Evolutionary conservation across 1,140 invertebrate genomes (phyloP).

Genomic region (Zaprionus nigranus): DNA sequence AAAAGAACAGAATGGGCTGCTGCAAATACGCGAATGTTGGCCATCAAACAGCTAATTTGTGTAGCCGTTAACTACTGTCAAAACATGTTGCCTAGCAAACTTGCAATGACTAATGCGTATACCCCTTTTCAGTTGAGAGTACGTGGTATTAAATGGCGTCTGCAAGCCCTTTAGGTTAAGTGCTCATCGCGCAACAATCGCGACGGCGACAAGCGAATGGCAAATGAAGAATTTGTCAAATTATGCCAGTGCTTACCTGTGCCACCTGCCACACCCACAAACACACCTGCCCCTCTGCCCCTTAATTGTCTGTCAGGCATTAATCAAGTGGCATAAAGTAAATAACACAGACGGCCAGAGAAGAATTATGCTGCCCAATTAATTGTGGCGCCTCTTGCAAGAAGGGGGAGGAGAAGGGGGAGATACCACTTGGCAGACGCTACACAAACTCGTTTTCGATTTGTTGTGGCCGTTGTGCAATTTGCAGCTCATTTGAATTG

Average conservation of each 20-base stretch:
- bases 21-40: slow-evolving; percentile 46
- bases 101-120: slow-evolving; percentile 44
- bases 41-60: slow-evolving; percentile 77
- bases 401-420: neutral
- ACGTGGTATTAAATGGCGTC: neutral
- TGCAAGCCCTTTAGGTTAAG: neutral
- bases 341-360: slow-evolving; percentile 19
- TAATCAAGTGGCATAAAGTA: slow-evolving; percentile 56
- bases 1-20: too few species aligned
- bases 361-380: slow-evolving; percentile 67
- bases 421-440: neutral
- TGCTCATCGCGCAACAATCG: slow-evolving; percentile 1
- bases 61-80: slow-evolving; percentile 55
- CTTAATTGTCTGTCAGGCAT: slow-evolving; percentile 63
- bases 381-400: slow-evolving; percentile 42
- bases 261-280: neutral
- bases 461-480: slow-evolving; percentile 48
- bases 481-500: slow-evolving; percentile 78
- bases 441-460: slow-evolving; percentile 1
- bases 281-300: neutral
- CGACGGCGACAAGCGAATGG: slow-evolving; percentile 38
- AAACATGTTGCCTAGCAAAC: slow-evolving; percentile 51
- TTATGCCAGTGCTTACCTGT: slow-evolving; percentile 36
- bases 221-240: slow-evolving; percentile 61
- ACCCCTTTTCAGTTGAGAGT: slow-evolving; percentile 46